phyloP scores from a whole-genome alignment of 2,113 vertebrate species.

The Furnarius figulus region DNA sequence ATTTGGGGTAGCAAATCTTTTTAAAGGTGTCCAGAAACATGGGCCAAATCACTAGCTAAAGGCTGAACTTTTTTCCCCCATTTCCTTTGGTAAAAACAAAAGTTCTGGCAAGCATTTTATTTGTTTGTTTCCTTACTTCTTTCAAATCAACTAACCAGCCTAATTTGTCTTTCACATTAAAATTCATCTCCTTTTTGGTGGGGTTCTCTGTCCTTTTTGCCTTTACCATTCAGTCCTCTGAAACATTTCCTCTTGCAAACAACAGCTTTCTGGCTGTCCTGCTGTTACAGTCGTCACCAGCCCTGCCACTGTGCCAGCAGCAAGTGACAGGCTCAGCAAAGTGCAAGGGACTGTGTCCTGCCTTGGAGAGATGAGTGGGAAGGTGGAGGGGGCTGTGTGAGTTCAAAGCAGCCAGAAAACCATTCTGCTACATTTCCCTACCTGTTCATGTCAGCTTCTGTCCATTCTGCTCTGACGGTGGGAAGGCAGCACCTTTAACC shows the following conservation, averaged over 20 bases:
- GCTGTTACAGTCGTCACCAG: neutral
- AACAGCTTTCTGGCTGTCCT: neutral
- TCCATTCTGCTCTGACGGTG: accelerated
- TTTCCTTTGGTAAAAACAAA: neutral
- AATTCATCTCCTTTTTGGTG: neutral
- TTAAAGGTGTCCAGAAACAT: neutral
- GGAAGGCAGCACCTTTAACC: neutral
- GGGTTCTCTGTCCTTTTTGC: neutral
- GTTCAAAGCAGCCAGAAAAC: neutral
- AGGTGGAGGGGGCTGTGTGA: neutral
- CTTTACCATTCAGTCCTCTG: neutral
- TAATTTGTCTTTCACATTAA: neutral
- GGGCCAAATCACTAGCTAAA: neutral
- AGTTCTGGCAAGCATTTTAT: neutral
- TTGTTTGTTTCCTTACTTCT: neutral
- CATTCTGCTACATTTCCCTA: neutral
- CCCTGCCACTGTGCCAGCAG: neutral
- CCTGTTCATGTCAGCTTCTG: accelerated
- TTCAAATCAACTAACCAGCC: neutral
- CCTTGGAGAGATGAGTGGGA: neutral
- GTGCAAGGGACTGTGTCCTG: neutral
- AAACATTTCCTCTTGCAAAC: neutral
- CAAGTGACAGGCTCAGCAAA: neutral
- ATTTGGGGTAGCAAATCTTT: neutral
- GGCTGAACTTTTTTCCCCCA: accelerated